Percentiles rank a stretch among this genome's conserved stretches.
Conservation (phyloP, 2,888 invertebrate species). For the Pterostichus niger region DNA sequence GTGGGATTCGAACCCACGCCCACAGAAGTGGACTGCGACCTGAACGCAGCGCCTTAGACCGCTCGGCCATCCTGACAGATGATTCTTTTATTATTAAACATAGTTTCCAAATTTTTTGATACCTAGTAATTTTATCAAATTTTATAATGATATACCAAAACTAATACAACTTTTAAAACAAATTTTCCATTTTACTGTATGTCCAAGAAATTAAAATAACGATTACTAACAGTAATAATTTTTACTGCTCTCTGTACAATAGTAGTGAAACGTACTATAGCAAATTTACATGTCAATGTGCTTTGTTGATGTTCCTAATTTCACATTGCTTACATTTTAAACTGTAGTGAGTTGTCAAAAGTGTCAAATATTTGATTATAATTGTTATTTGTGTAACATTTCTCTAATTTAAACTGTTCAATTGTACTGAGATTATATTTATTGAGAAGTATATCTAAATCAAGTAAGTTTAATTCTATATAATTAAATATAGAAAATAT, state of each 20-base stretch:
- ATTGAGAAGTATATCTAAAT: neutral
- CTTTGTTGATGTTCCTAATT: no score
- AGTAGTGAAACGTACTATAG: neutral
- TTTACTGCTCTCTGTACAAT: neutral
- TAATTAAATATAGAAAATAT: no score
- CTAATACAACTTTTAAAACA: no score
- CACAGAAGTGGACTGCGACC: slow-evolving; percentile 89
- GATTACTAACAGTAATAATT: neutral
- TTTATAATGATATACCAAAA: no score
- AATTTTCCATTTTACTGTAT: no score
- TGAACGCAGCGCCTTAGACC: slow-evolving; percentile 93
- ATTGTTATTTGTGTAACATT: neutral
- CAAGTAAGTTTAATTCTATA: neutral
- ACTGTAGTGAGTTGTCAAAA: neutral
- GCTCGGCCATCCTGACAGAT: slow-evolving; percentile 90
- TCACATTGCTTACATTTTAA: neutral
- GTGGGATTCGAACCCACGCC: slow-evolving; percentile 92
- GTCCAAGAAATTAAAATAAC: no score
- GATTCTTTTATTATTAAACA: neutral
- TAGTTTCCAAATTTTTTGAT: neutral
- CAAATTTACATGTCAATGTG: no score
- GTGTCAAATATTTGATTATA: neutral
- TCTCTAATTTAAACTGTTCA: neutral
- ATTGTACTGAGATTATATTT: no score
- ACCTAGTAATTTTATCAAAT: no score